phyloP scores from a whole-genome alignment of 2,113 vertebrate species.

The Zosterops hypoxanthus region DNA sequence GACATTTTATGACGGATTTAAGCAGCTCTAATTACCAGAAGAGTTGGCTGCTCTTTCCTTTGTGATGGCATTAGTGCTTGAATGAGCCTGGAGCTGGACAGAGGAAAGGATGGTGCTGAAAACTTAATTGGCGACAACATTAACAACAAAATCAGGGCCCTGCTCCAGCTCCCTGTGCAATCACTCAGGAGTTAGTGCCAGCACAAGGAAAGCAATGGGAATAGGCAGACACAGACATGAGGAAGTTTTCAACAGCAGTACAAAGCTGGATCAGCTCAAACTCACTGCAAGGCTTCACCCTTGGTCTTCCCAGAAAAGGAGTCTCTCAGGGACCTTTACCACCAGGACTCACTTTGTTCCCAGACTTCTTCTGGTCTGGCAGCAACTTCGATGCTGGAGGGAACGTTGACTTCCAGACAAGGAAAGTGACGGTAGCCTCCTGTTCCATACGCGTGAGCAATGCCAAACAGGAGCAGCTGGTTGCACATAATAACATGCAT shows the following conservation, averaged over 20 bases:
- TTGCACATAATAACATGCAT: conserved; percentile 66
- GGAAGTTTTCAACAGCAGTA: neutral
- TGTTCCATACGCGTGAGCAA: conserved; percentile 17
- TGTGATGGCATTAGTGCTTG: neutral
- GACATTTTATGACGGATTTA: conserved; percentile 5
- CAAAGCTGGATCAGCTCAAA: conserved; percentile 13
- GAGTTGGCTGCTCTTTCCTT: conserved; percentile 22
- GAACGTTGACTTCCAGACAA: neutral
- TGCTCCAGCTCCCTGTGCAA: neutral
- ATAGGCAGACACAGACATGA: neutral
- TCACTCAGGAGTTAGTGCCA: neutral
- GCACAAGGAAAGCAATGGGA: neutral
- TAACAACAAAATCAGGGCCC: neutral
- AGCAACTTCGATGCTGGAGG: neutral
- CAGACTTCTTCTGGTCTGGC: conserved; percentile 29
- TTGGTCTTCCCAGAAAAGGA: neutral
- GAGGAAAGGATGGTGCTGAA: conserved; percentile 50
- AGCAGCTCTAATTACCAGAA: conserved; percentile 19
- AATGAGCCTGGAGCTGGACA: conserved; percentile 5
- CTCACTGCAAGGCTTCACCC: neutral
- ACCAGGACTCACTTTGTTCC: neutral
- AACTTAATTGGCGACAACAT: conserved; percentile 38
- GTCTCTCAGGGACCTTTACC: neutral
- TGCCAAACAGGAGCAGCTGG: conserved; percentile 69
- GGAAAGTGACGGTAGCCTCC: conserved; percentile 38